phyloP scores from a whole-genome alignment of 2,113 vertebrate genomes.

The Ammodytes marinus region DNA sequence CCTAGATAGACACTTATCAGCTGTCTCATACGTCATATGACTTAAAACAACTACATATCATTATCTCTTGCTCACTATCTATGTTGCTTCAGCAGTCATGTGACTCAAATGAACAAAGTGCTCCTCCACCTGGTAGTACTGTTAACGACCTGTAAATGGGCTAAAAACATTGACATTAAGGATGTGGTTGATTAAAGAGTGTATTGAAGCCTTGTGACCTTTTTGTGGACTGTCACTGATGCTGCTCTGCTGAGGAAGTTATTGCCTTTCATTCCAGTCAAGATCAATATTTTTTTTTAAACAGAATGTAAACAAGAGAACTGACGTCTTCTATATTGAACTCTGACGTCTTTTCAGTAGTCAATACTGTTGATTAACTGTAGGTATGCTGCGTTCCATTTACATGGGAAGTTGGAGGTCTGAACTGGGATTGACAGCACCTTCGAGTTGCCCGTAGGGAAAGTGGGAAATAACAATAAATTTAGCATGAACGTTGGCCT shows the following conservation, averaged over 20 bases:
- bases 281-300: not conserved
- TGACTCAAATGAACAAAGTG: conserved; percentile 9
- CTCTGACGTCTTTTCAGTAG: not conserved
- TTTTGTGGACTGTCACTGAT: not conserved
- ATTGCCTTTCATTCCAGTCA: not conserved
- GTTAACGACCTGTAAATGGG: conserved; percentile 21
- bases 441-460: too few relatives aligned
- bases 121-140: not conserved
- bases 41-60: not conserved
- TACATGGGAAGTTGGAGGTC: too few relatives aligned
- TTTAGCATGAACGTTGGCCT: too few relatives aligned
- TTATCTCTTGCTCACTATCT: not conserved
- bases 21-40: conserved; percentile 16
- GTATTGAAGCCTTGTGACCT: not conserved
- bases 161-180: not conserved
- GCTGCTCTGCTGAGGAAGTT: not conserved
- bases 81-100: not conserved
- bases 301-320: not conserved
- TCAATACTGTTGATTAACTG: not conserved
- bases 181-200: conserved; percentile 6
- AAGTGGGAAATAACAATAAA: too few relatives aligned
- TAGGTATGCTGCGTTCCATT: too few relatives aligned
- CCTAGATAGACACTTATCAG: too few relatives aligned
- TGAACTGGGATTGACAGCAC: too few relatives aligned
- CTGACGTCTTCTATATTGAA: not conserved